Base-by-base conservation (phyloP, 2,113 vertebrate species). In the Propithecus coquereli region DNA sequence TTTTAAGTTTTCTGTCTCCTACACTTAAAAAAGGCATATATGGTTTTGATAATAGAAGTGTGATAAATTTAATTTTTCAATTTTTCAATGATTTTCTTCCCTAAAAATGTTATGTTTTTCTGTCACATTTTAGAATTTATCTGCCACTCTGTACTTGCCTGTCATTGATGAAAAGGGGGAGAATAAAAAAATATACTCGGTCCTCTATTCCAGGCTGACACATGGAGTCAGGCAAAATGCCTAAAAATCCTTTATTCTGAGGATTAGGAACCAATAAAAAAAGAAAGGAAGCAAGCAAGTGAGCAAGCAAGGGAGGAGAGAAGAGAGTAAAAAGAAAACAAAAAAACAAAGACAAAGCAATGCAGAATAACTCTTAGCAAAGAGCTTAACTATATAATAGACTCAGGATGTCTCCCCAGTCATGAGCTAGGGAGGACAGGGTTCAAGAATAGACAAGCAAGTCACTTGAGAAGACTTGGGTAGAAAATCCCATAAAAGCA, bases 41-140 rank as follows among this genome's bases (percentile, higher is more conserved):
- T 43, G 12, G 3, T 2, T 70, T 87, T 76, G 43, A 40, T 16
- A 82, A 59, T 37, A 16, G 30, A 73, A 74, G 59, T 57, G 3
- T 27, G 17, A 92, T 92, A 43, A 37, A 89, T 12, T 85, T 92
- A 90, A 57, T 92, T 90, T 86, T 85, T 11, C 32, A 79, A 68
- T 22, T 93, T 88, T 71, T 9, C 66, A 37, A 45, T 80, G 12
- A 92, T 54, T 80, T 91, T 70, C n/a, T 18, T 2, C 25, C 40
- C 50, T 82, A 37, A 83, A 93, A 83, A 22, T 85, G 5, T 40
- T 91, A 47, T 5, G 11, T 52, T 95, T 88, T 70, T 87, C 34
- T 76, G 20, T 22, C 6, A 1, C 25, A 54, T 23, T 47, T 61
- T 68, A 45, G 52, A 71, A 71, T 12, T 65, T 63, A 65, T 27